Percentiles rank a stretch among this genome's conserved stretches.
phyloP scores from a whole-genome alignment of 2,797 vertebrate genomes.

The Erithacus rubecula region DNA sequence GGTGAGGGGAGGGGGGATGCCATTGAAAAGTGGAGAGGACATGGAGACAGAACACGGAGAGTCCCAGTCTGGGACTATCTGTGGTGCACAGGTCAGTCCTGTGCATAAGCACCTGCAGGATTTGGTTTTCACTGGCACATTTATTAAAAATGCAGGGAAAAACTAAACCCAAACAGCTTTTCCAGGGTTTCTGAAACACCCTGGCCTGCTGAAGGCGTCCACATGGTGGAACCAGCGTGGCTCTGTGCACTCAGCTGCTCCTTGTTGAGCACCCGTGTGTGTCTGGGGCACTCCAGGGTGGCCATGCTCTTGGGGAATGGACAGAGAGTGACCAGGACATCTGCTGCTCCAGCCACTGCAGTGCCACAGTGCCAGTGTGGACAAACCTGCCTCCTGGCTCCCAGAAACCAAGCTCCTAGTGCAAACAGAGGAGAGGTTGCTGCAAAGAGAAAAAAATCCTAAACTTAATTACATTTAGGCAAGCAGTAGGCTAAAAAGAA shows the following conservation, averaged over 20 bases:
- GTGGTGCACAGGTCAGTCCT: neutral
- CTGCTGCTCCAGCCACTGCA: neutral
- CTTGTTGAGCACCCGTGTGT: fast-evolving
- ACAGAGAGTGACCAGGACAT: neutral
- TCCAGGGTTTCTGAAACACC: neutral
- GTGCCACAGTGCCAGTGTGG: neutral
- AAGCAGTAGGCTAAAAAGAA: neutral
- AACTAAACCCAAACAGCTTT: neutral
- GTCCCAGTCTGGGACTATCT: neutral
- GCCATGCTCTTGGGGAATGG: neutral
- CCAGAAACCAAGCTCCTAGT: neutral
- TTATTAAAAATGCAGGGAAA: neutral
- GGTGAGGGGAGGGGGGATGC: neutral
- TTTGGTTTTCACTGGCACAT: neutral
- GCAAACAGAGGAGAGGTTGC: neutral
- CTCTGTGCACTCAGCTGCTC: neutral
- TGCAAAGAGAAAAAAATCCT: neutral
- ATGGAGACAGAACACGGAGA: neutral
- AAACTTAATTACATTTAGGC: neutral
- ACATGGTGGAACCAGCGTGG: neutral
- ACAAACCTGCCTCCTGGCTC: neutral
- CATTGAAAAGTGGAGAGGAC: fast-evolving
- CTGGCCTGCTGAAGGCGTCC: neutral
- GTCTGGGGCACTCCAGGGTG: neutral
- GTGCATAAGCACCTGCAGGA: neutral